These are phyloP conservation scores for Argya squamiceps DNA, from an alignment of 2,797 vertebrate genomes.

Conservation along the genomic window DNA sequence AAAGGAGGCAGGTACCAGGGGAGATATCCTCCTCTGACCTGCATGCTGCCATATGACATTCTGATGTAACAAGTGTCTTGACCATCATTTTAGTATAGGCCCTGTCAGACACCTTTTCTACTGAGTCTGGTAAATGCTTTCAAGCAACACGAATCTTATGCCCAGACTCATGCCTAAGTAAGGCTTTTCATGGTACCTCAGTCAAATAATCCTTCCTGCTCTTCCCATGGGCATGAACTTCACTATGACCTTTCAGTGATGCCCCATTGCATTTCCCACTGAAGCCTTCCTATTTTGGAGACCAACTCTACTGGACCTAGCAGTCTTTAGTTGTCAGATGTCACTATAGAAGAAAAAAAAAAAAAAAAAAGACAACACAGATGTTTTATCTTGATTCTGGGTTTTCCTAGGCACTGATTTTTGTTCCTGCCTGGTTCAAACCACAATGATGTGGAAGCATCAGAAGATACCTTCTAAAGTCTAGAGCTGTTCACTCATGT, in stretches of 20 bases:
- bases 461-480: neutral
- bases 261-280: neutral
- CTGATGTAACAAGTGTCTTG: fast-evolving
- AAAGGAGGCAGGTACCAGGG: neutral
- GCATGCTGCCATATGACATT: fast-evolving
- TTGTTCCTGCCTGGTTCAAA: neutral
- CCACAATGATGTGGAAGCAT: neutral
- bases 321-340: neutral
- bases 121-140: neutral
- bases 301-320: neutral
- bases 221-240: neutral
- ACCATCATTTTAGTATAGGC: neutral
- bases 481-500: neutral
- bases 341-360: neutral
- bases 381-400: neutral
- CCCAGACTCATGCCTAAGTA: neutral
- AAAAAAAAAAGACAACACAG: neutral
- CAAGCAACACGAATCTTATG: neutral
- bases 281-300: neutral
- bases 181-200: neutral
- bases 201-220: neutral
- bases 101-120: neutral
- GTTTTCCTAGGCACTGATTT: neutral
- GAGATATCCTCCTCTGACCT: neutral
- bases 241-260: neutral